Evolutionary conservation across 2,113 vertebrate species (phyloP).

Genomic region (Pygoscelis adeliae): DNA sequence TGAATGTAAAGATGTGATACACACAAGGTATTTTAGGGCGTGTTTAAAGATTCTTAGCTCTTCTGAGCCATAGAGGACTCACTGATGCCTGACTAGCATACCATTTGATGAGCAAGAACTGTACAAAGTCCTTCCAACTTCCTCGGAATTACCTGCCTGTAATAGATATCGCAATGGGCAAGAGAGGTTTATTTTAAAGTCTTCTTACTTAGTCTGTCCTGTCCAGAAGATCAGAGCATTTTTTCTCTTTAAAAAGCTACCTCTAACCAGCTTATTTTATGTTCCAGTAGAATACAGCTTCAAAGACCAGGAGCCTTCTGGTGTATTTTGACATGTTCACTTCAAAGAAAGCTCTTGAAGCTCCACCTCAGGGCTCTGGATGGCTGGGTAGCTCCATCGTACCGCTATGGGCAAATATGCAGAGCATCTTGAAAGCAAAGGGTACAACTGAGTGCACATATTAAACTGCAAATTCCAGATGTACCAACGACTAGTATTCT

Average conservation of each 20-base stretch:
- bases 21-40: neutral
- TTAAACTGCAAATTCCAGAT: neutral
- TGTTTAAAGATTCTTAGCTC: neutral
- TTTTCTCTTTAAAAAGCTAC: neutral
- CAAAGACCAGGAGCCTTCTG: neutral
- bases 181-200: neutral
- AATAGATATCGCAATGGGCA: neutral
- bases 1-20: neutral
- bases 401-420: neutral
- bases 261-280: neutral
- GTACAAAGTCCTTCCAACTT: neutral
- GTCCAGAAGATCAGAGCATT: neutral
- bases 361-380: neutral
- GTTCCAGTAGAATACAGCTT: neutral
- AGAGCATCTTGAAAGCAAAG: neutral
- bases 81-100: neutral
- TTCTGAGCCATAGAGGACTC: neutral
- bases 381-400: neutral
- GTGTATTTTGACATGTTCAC: neutral
- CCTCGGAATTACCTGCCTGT: neutral
- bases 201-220: neutral
- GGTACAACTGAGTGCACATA: neutral
- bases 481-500: rapidly evolving
- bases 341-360: constrained; percentile 25
- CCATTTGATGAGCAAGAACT: neutral